Percentiles rank a stretch among this genome's conserved stretches.
Conservation (phyloP, 1,140 invertebrate species). For the Drosophila trapezifrons region DNA sequence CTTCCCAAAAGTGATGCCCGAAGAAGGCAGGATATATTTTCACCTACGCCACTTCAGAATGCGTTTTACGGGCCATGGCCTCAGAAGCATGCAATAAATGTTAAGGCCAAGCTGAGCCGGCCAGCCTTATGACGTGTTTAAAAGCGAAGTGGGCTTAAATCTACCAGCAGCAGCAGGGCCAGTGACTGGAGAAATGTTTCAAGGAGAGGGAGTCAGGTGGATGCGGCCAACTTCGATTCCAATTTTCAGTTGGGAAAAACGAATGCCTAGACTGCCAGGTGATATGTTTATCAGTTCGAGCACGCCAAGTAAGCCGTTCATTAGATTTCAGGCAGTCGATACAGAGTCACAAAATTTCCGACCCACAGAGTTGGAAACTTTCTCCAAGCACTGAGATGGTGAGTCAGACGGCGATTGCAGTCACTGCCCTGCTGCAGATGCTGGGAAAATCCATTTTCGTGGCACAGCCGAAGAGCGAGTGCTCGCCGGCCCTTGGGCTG, state of each 20-base stretch:
- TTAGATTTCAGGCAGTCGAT: conserved; percentile 6
- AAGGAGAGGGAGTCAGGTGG: background rate
- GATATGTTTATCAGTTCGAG: conserved; percentile 25
- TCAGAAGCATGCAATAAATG: conserved; percentile 68
- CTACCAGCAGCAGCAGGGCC: conserved; percentile 6
- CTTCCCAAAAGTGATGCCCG: background rate
- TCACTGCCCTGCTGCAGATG: conserved; percentile 33
- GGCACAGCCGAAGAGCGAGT: conserved; percentile 15
- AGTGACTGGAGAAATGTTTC: conserved; percentile 16
- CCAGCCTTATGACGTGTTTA: conserved; percentile 56
- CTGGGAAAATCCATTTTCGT: conserved; percentile 41
- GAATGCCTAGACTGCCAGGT: conserved; percentile 3
- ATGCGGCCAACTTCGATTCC: background rate
- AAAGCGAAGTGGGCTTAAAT: conserved; percentile 43
- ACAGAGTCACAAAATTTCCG: background rate
- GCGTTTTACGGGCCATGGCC: conserved; percentile 36
- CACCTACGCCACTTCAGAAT: conserved; percentile 37
- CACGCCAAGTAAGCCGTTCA: conserved; percentile 9
- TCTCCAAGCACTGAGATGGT: conserved; percentile 30
- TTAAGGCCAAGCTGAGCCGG: conserved; percentile 49
- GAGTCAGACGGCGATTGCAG: conserved; percentile 34
- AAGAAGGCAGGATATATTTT: background rate
- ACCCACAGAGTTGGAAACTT: conserved; percentile 5
- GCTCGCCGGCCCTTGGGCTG: conserved; percentile 13
- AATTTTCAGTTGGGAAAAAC: background rate